Base-by-base conservation (phyloP, 2,113 vertebrate species). In the Ciconia stormi region DNA sequence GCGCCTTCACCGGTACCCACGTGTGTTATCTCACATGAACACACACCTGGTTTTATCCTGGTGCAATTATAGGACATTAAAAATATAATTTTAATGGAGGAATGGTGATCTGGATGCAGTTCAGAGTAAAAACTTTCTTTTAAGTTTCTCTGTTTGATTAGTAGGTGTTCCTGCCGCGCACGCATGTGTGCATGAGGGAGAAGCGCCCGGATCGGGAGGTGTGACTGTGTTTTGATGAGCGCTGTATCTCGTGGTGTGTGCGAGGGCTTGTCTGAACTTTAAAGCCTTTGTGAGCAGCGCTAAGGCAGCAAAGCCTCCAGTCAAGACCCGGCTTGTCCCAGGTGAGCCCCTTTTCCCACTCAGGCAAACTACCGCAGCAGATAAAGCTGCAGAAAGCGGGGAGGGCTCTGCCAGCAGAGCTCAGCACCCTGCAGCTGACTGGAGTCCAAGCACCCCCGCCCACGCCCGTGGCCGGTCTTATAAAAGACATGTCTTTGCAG, bases 11-110 rank as follows among this genome's bases (percentile, higher is more conserved):
- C 47, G 7, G 93, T 69, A 79, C 92, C 94, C 26, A 44, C 20
- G 26, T 49, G 70, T 56, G 94, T 95, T 98, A 96, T 97, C 96
- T 95, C 86, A 5, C 90, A 86, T 30, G 73, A 95, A 90, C 96
- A 97, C 95, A 93, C 96, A 95, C 96, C 95, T 97, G 91, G 91
- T 36, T 76, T 87, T 94, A 95, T 91, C 95, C 95, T 21, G 74
- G 20, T 61, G 90, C 96, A 98, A 97, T 97, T 98, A 98, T n/a
- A 66, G 87, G 92, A 82, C 97, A 96, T 95, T 97, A 94, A 96
- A 97, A 97, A 93, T 92, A 69, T 74, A 47, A 87, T 96, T 93
- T 86, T 82, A 94, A 91, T 95, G 96, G 83, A 96, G 89, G 92
- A 91, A 95, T 56, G 93, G 96, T 87, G 95, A 95, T 97, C 96